These are phyloP conservation scores for Rhynchonycteris naso DNA, from an alignment of 2,797 vertebrate species.

Conservation along the genomic window DNA sequence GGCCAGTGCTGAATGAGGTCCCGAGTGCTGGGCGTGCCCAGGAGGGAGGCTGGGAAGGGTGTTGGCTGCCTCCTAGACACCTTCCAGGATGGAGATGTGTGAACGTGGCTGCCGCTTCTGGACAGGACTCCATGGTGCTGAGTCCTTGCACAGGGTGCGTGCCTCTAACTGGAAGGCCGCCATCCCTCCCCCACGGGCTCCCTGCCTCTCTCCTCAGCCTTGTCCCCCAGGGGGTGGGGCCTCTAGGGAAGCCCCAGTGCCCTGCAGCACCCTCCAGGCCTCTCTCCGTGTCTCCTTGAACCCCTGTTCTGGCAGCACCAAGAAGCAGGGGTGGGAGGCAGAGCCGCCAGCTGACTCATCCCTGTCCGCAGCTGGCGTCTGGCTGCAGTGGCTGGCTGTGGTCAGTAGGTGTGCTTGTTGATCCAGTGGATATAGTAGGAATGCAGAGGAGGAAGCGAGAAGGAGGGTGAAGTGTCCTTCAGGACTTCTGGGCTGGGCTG, in stretches of 20 bases:
- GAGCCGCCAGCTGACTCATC: background rate
- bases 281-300: background rate
- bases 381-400: background rate
- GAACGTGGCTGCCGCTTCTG: accelerated
- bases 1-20: background rate
- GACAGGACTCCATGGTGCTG: background rate
- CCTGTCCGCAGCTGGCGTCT: background rate
- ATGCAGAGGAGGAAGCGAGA: background rate
- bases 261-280: too few relatives aligned
- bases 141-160: accelerated
- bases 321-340: background rate
- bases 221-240: background rate
- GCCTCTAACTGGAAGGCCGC: background rate
- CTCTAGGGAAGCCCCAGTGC: background rate
- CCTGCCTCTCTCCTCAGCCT: background rate
- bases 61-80: background rate
- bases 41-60: background rate
- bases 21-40: background rate
- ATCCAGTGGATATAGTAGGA: background rate
- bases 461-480: background rate
- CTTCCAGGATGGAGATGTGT: background rate
- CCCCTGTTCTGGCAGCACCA: background rate
- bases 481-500: background rate
- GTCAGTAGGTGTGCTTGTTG: background rate
- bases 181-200: accelerated